phyloP scores from a whole-genome alignment of 2,888 invertebrate genomes.

The Tanypteryx hageni region DNA sequence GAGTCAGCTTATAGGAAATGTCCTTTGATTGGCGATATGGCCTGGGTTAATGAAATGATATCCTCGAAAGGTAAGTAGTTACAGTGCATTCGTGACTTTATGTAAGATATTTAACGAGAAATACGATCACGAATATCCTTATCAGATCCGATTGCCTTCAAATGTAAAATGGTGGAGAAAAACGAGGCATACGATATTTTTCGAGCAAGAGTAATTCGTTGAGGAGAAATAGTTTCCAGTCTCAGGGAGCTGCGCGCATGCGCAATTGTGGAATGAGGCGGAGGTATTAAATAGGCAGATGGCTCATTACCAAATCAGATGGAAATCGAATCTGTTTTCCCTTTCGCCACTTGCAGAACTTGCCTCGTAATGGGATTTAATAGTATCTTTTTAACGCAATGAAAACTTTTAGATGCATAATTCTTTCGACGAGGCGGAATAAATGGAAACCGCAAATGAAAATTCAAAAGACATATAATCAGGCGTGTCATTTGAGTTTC shows the following conservation, averaged over 20 bases:
- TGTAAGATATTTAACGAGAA: no score
- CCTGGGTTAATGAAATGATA: no score
- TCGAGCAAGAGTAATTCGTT: background rate
- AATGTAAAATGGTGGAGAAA: background rate
- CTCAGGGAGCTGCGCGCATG: background rate
- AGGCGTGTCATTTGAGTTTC: no score
- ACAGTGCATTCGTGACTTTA: no score
- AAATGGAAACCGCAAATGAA: background rate
- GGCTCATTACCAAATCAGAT: background rate
- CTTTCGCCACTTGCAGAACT: background rate
- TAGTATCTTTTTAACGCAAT: background rate
- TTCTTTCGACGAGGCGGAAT: background rate
- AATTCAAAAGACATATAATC: background rate
- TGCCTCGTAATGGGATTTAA: background rate
- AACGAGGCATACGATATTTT: background rate
- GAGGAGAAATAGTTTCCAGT: background rate
- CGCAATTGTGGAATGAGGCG: background rate
- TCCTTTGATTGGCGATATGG: no score
- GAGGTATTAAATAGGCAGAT: background rate
- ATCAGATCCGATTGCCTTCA: background rate
- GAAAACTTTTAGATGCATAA: background rate
- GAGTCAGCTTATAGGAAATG: no score
- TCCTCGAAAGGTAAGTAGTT: no score
- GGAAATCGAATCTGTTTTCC: background rate
- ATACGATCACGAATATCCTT: background rate